These are phyloP conservation scores for Poecilia wingei DNA, from an alignment of 2,797 vertebrate species.

Conservation along the genomic window DNA sequence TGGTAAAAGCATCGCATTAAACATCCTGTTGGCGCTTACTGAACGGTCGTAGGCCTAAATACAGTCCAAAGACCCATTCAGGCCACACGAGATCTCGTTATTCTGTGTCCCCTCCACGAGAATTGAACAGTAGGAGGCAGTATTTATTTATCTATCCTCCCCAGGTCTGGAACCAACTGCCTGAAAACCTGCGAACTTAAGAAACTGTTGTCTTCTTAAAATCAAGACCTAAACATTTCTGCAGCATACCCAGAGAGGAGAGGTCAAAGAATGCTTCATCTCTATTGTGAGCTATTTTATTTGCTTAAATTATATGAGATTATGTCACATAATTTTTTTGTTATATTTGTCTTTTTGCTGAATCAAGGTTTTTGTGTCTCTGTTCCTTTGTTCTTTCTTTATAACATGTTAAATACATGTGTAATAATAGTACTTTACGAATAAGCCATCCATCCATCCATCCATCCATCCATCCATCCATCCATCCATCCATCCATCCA, in stretches of 20 bases:
- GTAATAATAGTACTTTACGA: neutral
- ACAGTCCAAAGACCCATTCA: neutral
- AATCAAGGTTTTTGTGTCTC: neutral
- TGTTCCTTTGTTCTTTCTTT: neutral
- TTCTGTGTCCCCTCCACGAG: neutral
- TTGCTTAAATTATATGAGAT: neutral
- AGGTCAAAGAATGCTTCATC: neutral
- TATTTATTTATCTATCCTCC: neutral
- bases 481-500: too few species aligned
- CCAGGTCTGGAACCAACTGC: neutral
- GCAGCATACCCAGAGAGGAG: neutral
- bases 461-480: neutral
- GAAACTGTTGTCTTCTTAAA: neutral
- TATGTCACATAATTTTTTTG: neutral
- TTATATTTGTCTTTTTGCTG: neutral
- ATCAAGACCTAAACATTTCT: neutral
- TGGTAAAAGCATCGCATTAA: neutral
- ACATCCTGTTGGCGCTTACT: neutral
- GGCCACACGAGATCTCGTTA: neutral
- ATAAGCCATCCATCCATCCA: neutral
- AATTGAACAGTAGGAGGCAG: neutral
- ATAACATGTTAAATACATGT: neutral
- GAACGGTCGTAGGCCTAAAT: neutral
- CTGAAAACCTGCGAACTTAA: neutral
- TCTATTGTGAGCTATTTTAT: neutral